Evolutionary conservation across 2,113 vertebrate species (phyloP).

Genomic region (Bostrychus sinensis): DNA sequence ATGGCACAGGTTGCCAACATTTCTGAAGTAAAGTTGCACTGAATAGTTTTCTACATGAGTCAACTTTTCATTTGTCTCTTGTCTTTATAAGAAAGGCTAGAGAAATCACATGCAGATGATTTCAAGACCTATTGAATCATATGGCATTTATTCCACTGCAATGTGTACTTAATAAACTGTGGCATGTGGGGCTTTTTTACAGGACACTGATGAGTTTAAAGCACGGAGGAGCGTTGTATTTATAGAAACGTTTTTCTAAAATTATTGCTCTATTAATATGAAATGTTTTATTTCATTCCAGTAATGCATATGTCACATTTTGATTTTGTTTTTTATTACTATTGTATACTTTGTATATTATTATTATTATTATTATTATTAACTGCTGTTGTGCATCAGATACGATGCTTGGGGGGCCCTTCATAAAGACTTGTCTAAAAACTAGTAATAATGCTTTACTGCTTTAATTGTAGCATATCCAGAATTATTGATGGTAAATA

Average conservation of each 20-base stretch:
- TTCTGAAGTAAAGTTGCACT: constrained; percentile 70
- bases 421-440: constrained; percentile 1
- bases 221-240: constrained; percentile 57
- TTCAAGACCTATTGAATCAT: constrained; percentile 14
- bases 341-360: constrained; percentile 55
- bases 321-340: constrained; percentile 54
- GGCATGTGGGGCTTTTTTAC: constrained; percentile 57
- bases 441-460: not conserved
- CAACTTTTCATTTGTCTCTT: constrained; percentile 16
- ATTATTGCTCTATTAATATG: constrained; percentile 54
- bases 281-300: constrained; percentile 63
- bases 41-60: constrained; percentile 50
- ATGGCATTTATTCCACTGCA: constrained; percentile 34
- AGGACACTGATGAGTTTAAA: constrained; percentile 56
- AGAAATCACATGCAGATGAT: constrained; percentile 17
- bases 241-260: constrained; percentile 58
- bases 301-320: constrained; percentile 46
- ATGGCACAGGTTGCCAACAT: constrained; percentile 53
- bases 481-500: not conserved
- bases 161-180: constrained; percentile 29
- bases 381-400: not conserved
- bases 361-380: constrained; percentile 43
- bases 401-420: constrained; percentile 9
- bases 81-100: constrained; percentile 8
- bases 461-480: not conserved